phyloP scores from a whole-genome alignment of 2,113 vertebrate species.

The Piliocolobus tephrosceles region DNA sequence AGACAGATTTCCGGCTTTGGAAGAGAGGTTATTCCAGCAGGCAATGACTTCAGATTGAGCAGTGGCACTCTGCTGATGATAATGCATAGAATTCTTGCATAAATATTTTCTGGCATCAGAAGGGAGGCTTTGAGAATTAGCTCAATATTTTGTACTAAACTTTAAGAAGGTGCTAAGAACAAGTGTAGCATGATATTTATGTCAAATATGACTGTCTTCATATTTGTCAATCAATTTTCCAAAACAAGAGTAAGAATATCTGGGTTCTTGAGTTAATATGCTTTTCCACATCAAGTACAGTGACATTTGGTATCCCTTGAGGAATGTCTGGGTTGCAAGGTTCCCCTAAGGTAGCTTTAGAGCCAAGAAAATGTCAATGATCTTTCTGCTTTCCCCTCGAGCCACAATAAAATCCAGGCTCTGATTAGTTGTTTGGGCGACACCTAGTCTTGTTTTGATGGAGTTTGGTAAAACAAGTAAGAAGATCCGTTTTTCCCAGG shows the following conservation, averaged over 20 bases:
- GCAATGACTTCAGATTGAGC: not conserved
- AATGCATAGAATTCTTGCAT: not conserved
- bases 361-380: constrained; percentile 77
- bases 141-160: not conserved
- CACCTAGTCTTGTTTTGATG: constrained; percentile 75
- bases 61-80: not conserved
- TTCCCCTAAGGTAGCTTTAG: constrained; percentile 39
- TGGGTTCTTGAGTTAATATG: constrained; percentile 30
- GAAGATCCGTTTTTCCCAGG: constrained; percentile 73
- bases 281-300: constrained; percentile 6
- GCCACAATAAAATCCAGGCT: constrained; percentile 65
- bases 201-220: not conserved
- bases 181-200: not conserved
- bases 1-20: not conserved
- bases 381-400: constrained; percentile 58
- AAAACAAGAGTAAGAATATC: constrained; percentile 38
- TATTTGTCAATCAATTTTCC: constrained; percentile 5
- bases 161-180: not conserved
- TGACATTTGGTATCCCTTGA: constrained; percentile 60
- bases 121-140: not conserved
- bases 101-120: constrained; percentile 8
- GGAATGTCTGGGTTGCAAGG: constrained; percentile 12
- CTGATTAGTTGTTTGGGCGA: constrained; percentile 74
- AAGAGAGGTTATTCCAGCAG: not conserved
- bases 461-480: constrained; percentile 75